Evolutionary conservation across 2,888 invertebrate species (phyloP), one percentile per base, ranked within the genome.

Genomic region (Vannuccia rotundouncinata): DNA sequence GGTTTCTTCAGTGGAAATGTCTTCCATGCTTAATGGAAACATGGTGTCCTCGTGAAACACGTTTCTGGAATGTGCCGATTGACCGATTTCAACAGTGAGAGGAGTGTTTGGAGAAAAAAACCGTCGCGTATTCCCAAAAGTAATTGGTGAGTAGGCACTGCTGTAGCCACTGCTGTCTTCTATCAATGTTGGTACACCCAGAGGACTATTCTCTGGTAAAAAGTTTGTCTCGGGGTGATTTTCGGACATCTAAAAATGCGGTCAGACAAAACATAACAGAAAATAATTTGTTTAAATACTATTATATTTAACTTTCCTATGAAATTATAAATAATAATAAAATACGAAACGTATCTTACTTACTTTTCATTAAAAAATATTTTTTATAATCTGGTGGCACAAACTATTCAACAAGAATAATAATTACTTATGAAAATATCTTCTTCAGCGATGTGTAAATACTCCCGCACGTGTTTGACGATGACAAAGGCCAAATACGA

Each of bases 401-500:
- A n/a, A n/a, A n/a, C n/a, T n/a, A n/a, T n/a, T n/a, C n/a, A n/a
- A n/a, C n/a, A n/a, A n/a, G n/a, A 66, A 5, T 22, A 22, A 22
- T 66, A 66, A 66, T 66, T 66, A 66, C n/a, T 66, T 17, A 66
- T n/a, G 2, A 2, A 5, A 22, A 66, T 13, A 22, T 17, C 66
- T 5, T 66, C 10, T 66, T 66, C 66, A 66, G 10, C 66, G 5
- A 45, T 17, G 25, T 66, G 66, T 66, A 66, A 66, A 66, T 66
- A 66, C 2, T n/a, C n/a, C 66, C 25, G 25, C 66, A 66, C 66
- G 66, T 66, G 66, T 27, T 17, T 66, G 66, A 66, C 22, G 66
- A 66, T 66, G 66, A 66, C 66, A 66, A 66, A 66, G 66, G 66
- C 66, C 66, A 66, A 66, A 66, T 27, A 66, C 10, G 2, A 66